A percentile compares a stretch with the other conserved stretches of the same genome.
These are phyloP conservation scores for Melospiza melodia DNA, from an alignment of 2,113 vertebrate genomes.

Conservation along the genomic window DNA sequence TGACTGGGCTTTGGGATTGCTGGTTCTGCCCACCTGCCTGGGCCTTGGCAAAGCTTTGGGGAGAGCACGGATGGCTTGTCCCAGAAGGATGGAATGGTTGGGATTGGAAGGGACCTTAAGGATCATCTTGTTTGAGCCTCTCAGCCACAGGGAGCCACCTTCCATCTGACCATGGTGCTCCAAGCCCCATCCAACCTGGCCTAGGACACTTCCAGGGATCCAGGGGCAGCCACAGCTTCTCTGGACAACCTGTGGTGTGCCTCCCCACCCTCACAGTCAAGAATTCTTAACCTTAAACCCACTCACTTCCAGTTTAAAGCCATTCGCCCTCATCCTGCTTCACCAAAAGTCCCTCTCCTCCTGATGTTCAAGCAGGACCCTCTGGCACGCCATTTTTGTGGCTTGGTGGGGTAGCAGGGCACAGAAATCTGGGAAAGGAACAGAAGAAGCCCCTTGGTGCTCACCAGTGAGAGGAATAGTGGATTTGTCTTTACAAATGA, in stretches of 20 bases:
- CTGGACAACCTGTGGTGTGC: not conserved
- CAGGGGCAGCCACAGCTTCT: not conserved
- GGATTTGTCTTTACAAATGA: too few species aligned
- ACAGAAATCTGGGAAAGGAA: not conserved
- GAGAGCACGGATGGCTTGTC: not conserved
- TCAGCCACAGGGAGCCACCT: not conserved
- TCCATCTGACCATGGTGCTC: not conserved
- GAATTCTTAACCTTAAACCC: not conserved
- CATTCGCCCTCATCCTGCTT: not conserved
- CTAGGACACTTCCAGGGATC: not conserved
- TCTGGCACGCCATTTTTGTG: rapidly evolving
- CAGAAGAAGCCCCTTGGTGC: not conserved
- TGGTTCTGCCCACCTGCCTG: not conserved
- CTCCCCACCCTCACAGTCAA: rapidly evolving
- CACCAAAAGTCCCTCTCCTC: not conserved
- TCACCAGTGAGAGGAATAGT: not conserved
- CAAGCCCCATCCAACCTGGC: not conserved
- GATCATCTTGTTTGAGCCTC: not conserved
- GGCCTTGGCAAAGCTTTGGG: not conserved
- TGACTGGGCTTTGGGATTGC: not conserved
- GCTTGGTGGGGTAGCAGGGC: not conserved
- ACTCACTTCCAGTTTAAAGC: not conserved
- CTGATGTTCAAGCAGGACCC: not conserved
- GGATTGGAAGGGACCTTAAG: not conserved
- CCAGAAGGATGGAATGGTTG: not conserved